phyloP scores from a whole-genome alignment of 2,888 invertebrate genomes.

The Cantharis flavilabris region DNA sequence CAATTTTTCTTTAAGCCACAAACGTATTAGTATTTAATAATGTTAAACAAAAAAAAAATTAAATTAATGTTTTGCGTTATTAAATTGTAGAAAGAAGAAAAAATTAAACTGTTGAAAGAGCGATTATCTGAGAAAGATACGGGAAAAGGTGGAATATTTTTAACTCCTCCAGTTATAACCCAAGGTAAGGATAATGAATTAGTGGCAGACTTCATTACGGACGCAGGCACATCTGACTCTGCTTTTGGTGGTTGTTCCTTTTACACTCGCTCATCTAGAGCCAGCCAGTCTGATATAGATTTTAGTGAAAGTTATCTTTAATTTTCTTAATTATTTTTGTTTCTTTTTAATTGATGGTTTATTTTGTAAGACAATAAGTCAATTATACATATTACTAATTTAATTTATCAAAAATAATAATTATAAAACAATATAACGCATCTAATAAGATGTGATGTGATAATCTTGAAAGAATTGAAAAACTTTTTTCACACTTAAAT shows the following conservation, averaged over 20 bases:
- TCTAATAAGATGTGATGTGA: not conserved
- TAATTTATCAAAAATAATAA: not conserved
- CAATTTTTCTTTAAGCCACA: not conserved
- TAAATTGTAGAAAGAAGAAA: constrained; percentile 80
- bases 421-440: not conserved
- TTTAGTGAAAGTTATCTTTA: constrained; percentile 87
- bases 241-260: constrained; percentile 73
- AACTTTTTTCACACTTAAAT: not conserved
- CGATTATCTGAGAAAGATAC: constrained; percentile 80
- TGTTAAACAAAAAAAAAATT: not conserved
- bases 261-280: constrained; percentile 80
- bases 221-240: constrained; percentile 77
- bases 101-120: constrained; percentile 80
- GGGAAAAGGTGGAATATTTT: constrained; percentile 54
- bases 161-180: constrained; percentile 53
- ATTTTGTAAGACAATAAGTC: not conserved
- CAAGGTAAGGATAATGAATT: constrained; percentile 78
- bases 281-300: constrained; percentile 85
- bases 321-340: constrained; percentile 20
- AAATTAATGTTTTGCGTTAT: constrained; percentile 11
- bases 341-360: not conserved
- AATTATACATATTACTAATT: not conserved
- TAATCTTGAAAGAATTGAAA: not conserved
- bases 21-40: too few species aligned
- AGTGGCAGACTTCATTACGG: constrained; percentile 75